phyloP scores from a whole-genome alignment of 2,888 invertebrate species.

The Dromius quadrimaculatus region DNA sequence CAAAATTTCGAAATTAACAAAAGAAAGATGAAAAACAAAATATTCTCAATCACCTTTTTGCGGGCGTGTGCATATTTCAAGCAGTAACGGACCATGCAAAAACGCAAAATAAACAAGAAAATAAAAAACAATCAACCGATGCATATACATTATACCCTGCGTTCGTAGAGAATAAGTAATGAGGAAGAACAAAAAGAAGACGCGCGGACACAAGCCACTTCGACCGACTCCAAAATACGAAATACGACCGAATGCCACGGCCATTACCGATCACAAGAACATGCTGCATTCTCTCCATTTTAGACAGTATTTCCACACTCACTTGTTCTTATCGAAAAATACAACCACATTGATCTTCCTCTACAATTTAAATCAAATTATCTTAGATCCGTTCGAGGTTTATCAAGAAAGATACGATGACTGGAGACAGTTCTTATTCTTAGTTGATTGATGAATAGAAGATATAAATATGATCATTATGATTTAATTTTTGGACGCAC shows the following conservation, averaged over 20 bases:
- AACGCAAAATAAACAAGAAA: slow-evolving; percentile 51
- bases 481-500: too few relatives aligned
- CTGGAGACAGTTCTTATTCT: too few relatives aligned
- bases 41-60: slow-evolving; percentile 52
- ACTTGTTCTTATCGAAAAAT: not conserved
- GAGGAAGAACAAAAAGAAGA: slow-evolving; percentile 50
- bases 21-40: slow-evolving; percentile 46
- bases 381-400: too few relatives aligned
- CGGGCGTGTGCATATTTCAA: slow-evolving; percentile 51
- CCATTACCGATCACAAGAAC: slow-evolving; percentile 19
- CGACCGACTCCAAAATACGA: slow-evolving; percentile 25
- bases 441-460: too few relatives aligned
- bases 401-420: too few relatives aligned
- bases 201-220: slow-evolving; percentile 28
- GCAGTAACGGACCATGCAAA: slow-evolving; percentile 51
- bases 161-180: slow-evolving; percentile 51
- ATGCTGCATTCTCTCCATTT: not conserved
- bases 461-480: too few relatives aligned
- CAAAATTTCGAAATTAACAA: slow-evolving; percentile 47
- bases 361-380: too few relatives aligned
- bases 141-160: slow-evolving; percentile 51
- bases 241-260: slow-evolving; percentile 13
- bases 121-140: slow-evolving; percentile 49
- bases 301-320: not conserved
- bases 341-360: not conserved